Conservation (phyloP, 1,140 invertebrate genomes). For the Idris sp. region DNA sequence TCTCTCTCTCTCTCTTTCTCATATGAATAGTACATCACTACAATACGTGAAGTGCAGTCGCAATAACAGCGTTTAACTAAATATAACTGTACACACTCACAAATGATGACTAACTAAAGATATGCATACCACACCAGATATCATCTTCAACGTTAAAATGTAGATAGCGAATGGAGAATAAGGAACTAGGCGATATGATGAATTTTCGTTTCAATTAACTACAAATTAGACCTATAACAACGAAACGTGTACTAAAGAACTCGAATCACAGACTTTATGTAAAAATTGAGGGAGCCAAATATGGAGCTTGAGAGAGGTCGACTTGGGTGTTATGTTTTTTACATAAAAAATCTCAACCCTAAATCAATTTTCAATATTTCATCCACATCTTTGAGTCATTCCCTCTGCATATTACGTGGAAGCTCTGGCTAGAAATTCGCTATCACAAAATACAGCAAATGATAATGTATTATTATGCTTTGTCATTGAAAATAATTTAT, state of each 20-base stretch:
- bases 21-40: conserved; percentile 8
- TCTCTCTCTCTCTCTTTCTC: not conserved
- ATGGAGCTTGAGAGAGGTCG: not conserved
- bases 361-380: not conserved
- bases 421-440: conserved; percentile 35
- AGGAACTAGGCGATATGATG: conserved; percentile 55
- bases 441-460: conserved; percentile 10
- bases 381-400: not conserved
- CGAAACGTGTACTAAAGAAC: conserved; percentile 30
- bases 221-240: conserved; percentile 21
- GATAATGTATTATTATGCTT: too few relatives aligned
- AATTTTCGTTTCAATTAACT: conserved; percentile 31
- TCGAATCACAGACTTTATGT: conserved; percentile 57
- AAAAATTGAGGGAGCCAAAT: conserved; percentile 23
- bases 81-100: conserved; percentile 29
- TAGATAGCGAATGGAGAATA: conserved; percentile 23
- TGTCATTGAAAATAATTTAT: too few relatives aligned
- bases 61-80: conserved; percentile 20
- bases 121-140: conserved; percentile 44
- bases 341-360: too few relatives aligned
- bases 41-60: conserved; percentile 20
- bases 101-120: conserved; percentile 44
- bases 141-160: conserved; percentile 25
- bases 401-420: conserved; percentile 29
- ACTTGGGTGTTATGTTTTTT: too few relatives aligned